Percentiles rank a stretch among this genome's conserved stretches.
Evolutionary conservation across 1,140 invertebrate genomes (phyloP).

Genomic region (Pachypeltis micranthus): DNA sequence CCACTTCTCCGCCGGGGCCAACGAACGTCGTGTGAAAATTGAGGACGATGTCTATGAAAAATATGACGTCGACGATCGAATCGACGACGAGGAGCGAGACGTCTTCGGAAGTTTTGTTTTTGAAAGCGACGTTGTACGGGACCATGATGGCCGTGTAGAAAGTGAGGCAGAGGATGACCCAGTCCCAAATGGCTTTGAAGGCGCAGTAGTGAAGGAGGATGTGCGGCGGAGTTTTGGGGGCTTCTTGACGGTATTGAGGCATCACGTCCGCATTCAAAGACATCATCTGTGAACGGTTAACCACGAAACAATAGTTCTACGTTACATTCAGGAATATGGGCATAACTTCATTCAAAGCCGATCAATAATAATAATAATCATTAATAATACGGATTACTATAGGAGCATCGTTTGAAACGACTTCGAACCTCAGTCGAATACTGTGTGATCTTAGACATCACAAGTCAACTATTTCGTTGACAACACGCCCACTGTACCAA

Average conservation of each 20-base stretch:
- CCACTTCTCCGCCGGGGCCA: constrained; percentile 92
- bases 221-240: constrained; percentile 96
- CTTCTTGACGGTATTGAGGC: constrained; percentile 98
- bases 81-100: constrained; percentile 92
- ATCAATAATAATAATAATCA: too few species aligned
- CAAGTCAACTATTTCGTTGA: too few species aligned
- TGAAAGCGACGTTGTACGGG: constrained; percentile 99
- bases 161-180: constrained; percentile 98
- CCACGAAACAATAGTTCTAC: too few species aligned
- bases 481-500: too few species aligned
- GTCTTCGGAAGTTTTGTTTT: constrained; percentile 98
- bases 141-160: constrained; percentile 99
- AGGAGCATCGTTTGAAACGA: too few species aligned
- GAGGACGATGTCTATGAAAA: constrained; percentile 99
- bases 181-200: constrained; percentile 99
- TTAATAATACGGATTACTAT: too few species aligned
- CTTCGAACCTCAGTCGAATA: too few species aligned
- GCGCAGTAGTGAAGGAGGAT: constrained; percentile 96
- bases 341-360: too few species aligned
- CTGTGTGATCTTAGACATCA: too few species aligned
- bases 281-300: constrained; percentile 85
- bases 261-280: constrained; percentile 91
- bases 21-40: constrained; percentile 99
- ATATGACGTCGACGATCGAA: constrained; percentile 99
- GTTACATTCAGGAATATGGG: too few species aligned